Evolutionary conservation across 2,888 invertebrate genomes (phyloP).

Genomic region (Adineta ricciae): DNA sequence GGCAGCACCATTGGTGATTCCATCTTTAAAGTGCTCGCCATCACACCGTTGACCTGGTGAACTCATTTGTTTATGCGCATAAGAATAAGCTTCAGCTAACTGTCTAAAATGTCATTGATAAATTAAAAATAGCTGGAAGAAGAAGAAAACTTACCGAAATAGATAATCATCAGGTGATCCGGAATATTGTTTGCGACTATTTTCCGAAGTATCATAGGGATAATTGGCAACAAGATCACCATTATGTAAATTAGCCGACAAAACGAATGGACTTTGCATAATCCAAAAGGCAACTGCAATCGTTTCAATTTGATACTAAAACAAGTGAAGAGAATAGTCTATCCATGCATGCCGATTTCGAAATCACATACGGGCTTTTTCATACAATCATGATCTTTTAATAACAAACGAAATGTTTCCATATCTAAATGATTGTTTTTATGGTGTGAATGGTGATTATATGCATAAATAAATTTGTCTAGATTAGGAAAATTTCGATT

Average conservation of each 20-base stretch:
- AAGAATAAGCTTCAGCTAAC: constrained; percentile 61
- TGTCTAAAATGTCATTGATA: constrained; percentile 52
- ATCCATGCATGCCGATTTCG: neutral
- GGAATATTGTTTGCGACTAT: constrained; percentile 62
- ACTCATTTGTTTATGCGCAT: constrained; percentile 65
- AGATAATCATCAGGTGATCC: constrained; percentile 67
- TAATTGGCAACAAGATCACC: constrained; percentile 91
- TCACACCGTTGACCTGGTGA: neutral
- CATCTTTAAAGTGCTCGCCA: constrained; percentile 28
- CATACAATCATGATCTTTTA: constrained; percentile 4
- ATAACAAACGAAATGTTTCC: constrained; percentile 25
- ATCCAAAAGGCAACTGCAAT: constrained; percentile 67
- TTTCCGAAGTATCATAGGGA: constrained; percentile 64
- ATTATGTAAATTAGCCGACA: constrained; percentile 81
- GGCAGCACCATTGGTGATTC: constrained; percentile 33
- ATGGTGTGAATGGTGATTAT: constrained; percentile 37
- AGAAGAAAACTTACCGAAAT: constrained; percentile 43
- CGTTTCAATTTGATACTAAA: constrained; percentile 68
- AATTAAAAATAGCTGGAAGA: neutral
- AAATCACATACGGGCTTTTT: neutral
- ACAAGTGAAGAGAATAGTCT: neutral
- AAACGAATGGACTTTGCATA: constrained; percentile 77
- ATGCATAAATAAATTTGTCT: constrained; percentile 62
- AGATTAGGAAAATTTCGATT: constrained; percentile 79
- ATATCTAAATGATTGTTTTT: constrained; percentile 34